Evolutionary conservation across 2,888 invertebrate species (phyloP).

Genomic region (Aporophyla nigra): DNA sequence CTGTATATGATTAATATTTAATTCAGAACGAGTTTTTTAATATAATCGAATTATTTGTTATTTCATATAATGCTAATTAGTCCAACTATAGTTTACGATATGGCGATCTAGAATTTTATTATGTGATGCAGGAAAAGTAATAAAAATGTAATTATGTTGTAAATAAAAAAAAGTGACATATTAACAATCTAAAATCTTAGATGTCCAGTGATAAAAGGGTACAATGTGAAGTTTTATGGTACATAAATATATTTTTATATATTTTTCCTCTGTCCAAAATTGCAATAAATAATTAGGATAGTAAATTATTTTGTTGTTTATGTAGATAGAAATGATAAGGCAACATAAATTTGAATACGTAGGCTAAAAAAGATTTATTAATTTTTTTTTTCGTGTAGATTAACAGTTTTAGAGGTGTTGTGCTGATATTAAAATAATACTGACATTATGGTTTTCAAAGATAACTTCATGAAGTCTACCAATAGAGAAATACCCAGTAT

Average conservation of each 20-base stretch:
- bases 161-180: conserved; percentile 53
- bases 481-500: background rate
- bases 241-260: conserved; percentile 28
- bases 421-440: background rate
- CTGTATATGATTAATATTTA: conserved; percentile 46
- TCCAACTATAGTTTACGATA: conserved; percentile 42
- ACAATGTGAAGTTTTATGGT: conserved; percentile 51
- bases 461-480: background rate
- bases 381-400: background rate
- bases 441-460: background rate
- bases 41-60: conserved; percentile 56
- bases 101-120: conserved; percentile 37
- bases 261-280: conserved; percentile 19
- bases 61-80: conserved; percentile 63
- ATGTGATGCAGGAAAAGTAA: conserved; percentile 35
- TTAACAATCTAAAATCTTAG: conserved; percentile 47
- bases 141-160: conserved; percentile 60
- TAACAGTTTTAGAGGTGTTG: background rate
- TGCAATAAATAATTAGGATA: conserved; percentile 18
- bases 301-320: conserved; percentile 27
- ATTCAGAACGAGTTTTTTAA: conserved; percentile 40
- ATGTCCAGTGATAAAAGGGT: conserved; percentile 33
- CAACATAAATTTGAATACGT: background rate
- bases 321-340: conserved; percentile 2
- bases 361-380: background rate